These are phyloP conservation scores for Drosophila testacea DNA, from an alignment of 2,888 invertebrate genomes.

Conservation along the genomic window DNA sequence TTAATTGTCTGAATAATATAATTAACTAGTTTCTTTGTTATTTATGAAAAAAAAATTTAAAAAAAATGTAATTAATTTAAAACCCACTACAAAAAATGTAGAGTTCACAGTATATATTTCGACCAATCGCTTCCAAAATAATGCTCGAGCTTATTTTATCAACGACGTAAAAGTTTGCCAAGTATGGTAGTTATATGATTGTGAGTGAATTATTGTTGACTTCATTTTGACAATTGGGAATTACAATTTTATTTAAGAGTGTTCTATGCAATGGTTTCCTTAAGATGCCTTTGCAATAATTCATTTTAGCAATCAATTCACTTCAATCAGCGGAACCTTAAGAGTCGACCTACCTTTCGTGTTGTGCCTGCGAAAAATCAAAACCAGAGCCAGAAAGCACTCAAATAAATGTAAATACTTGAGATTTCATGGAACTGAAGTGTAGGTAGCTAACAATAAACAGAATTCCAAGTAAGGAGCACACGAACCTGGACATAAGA, in stretches of 20 bases:
- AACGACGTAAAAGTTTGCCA: too few species aligned
- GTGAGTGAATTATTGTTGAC: too few species aligned
- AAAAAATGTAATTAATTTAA: too few species aligned
- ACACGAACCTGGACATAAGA: slow-evolving; percentile 42
- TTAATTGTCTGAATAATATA: too few species aligned
- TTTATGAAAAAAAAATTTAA: too few species aligned
- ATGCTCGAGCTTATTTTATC: too few species aligned
- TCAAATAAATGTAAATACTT: slow-evolving; percentile 72
- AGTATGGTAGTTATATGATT: too few species aligned
- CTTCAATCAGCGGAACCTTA: slow-evolving; percentile 43
- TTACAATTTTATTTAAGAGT: background rate
- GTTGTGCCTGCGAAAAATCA: background rate
- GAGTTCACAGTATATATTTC: too few species aligned
- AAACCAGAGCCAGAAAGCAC: slow-evolving; percentile 37
- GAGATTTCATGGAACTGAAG: slow-evolving; percentile 71
- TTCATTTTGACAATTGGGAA: slow-evolving; percentile 1
- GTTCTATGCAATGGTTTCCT: background rate
- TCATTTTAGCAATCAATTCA: slow-evolving; percentile 62
- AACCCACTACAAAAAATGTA: too few species aligned
- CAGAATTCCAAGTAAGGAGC: slow-evolving; percentile 64
- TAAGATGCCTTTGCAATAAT: slow-evolving; percentile 27
- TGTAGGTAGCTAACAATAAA: slow-evolving; percentile 55
- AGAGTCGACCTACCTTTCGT: slow-evolving; percentile 13
- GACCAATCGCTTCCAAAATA: too few species aligned
- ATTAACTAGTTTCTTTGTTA: too few species aligned